Conservation (phyloP, 2,888 invertebrate genomes). For the Metallyticus violacea region DNA sequence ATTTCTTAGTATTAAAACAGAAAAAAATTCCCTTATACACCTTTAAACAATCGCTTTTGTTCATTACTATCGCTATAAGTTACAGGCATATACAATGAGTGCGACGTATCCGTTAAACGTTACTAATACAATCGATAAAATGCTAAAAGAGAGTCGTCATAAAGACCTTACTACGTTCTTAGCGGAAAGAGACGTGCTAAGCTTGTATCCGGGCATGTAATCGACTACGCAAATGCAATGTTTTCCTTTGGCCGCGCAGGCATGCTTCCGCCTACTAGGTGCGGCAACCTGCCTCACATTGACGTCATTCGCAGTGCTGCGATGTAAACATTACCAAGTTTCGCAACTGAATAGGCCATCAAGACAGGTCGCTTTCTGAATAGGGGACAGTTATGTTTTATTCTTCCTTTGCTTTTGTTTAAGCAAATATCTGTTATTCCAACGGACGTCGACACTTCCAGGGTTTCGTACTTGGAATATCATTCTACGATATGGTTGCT, state of each 20-base stretch:
- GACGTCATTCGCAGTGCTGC: not conserved
- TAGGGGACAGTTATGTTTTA: not conserved
- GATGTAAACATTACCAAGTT: not conserved
- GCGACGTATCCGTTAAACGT: too few relatives aligned
- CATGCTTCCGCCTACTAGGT: not conserved
- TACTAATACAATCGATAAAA: not conserved
- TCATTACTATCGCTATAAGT: too few relatives aligned
- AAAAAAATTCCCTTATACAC: too few relatives aligned
- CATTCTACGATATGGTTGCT: too few relatives aligned
- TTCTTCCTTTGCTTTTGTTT: not conserved
- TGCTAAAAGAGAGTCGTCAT: not conserved
- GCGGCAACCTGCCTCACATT: not conserved
- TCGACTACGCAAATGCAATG: too few relatives aligned
- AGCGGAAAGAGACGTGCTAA: not conserved
- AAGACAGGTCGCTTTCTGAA: not conserved
- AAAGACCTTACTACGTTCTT: not conserved
- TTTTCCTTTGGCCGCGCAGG: not conserved
- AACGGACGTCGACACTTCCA: not conserved
- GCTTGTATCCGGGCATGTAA: not conserved
- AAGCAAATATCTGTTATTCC: not conserved
- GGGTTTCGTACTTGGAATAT: too few relatives aligned
- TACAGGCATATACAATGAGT: too few relatives aligned
- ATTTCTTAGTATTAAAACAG: too few relatives aligned
- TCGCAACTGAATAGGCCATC: not conserved
- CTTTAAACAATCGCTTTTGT: too few relatives aligned